These are phyloP conservation scores for Grammomys dolichurus DNA, from an alignment of 2,113 vertebrate genomes.

Conservation along the genomic window DNA sequence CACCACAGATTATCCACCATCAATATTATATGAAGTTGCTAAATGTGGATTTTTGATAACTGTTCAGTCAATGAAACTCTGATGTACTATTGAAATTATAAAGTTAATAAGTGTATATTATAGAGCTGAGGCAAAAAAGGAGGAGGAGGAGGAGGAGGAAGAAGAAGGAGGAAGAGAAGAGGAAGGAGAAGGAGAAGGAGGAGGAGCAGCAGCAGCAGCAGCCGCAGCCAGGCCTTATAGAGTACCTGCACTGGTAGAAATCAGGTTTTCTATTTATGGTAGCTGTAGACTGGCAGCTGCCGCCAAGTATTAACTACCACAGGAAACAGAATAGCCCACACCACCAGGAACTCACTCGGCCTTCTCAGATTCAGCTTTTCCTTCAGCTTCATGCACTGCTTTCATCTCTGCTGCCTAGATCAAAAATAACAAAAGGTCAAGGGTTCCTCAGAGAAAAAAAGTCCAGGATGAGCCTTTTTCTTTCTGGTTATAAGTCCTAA, in stretches of 20 bases:
- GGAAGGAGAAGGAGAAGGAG: too few relatives aligned
- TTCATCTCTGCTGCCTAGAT: slow-evolving; percentile 90
- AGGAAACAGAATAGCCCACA: neutral
- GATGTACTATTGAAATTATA: neutral
- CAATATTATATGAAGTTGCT: neutral
- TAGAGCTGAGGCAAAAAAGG: neutral
- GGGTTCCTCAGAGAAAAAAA: neutral
- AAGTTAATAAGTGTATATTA: neutral
- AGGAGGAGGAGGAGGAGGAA: neutral
- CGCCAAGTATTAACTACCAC: slow-evolving; percentile 27
- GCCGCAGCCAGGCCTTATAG: neutral
- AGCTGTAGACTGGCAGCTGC: neutral
- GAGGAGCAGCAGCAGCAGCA: too few relatives aligned
- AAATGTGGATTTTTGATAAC: neutral
- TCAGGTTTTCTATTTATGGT: neutral
- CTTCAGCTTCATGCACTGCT: slow-evolving; percentile 88
- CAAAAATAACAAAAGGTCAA: slow-evolving; percentile 58
- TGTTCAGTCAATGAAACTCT: neutral
- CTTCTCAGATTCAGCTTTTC: slow-evolving; percentile 94
- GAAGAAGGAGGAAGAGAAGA: too few relatives aligned
- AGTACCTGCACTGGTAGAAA: neutral
- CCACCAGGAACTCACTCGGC: slow-evolving; percentile 92
- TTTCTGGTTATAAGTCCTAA: neutral
- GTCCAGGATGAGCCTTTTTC: neutral
- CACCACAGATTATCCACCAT: neutral